Evolutionary conservation across 2,888 invertebrate genomes (phyloP), one percentile per base, ranked within the genome.

Genomic region (Himalopsyche kuldschensis): DNA sequence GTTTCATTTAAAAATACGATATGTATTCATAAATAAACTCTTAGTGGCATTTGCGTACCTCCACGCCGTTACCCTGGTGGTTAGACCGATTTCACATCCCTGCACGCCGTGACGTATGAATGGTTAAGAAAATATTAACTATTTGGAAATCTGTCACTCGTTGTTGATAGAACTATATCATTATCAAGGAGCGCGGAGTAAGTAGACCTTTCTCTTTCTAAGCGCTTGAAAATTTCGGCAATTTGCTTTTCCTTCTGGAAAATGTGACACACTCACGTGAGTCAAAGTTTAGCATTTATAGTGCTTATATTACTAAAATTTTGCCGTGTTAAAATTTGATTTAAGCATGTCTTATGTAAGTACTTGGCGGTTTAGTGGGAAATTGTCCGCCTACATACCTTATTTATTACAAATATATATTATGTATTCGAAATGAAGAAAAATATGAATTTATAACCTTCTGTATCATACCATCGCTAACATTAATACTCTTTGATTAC

Each of bases 141-240:
- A 11, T 41, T 1, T 15, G 41, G 15, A 41, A 41, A 41, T 41
- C 41, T 15, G 10, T 35, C 20, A 46, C 32, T 41, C 79, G 31
- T 27, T 55, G 27, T 17, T 41, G 2, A 55, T 55, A 55, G 8
- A 20, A 20, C 55, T 55, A 55, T 55, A 55, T 20, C 8, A 55
- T 55, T 55, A 55, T 55, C 55, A 55, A 55, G 20, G 24, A 55
- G 48, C 48, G 20, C n/a, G n/a, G 48, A 48, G 20, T 47, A 77
- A 77, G 77, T 80, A 41, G 55, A 79, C 55, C 80, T 77, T 32
- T 77, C 79, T 79, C 79, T 79, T 63, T 79, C 79, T 79, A 35
- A 32, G 31, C 79, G 78, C 32, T 75, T 20, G 69, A 82, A 82
- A 82, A 82, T 82, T 82, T 82, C 79, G 82, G 82, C 82, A 82